phyloP scores from a whole-genome alignment of 2,797 vertebrate species.

The Meriones psammophilus region DNA sequence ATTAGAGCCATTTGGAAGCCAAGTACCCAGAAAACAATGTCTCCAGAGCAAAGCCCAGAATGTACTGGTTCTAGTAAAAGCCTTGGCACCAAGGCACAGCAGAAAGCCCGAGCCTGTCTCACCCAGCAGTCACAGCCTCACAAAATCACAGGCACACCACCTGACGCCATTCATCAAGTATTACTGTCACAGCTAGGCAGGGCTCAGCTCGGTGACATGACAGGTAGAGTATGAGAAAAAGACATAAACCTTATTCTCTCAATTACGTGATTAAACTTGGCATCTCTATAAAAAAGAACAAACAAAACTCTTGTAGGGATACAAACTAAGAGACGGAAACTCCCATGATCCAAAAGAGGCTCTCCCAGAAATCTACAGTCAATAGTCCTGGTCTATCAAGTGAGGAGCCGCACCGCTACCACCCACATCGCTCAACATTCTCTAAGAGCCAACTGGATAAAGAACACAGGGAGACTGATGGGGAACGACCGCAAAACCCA shows the following conservation, averaged over 20 bases:
- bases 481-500: neutral
- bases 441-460: neutral
- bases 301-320: neutral
- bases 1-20: neutral
- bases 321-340: neutral
- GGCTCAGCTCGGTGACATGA: neutral
- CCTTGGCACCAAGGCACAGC: neutral
- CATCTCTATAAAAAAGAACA: neutral
- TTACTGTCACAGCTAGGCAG: neutral
- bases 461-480: neutral
- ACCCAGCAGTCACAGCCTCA: neutral
- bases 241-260: neutral
- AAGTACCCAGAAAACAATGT: neutral
- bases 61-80: neutral
- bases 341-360: neutral
- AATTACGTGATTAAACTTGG: neutral
- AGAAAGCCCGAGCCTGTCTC: neutral
- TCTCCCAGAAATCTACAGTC: neutral
- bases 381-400: neutral
- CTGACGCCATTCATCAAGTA: neutral
- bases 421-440: neutral
- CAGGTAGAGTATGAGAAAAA: conserved; percentile 37
- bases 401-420: neutral
- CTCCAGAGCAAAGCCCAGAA: neutral
- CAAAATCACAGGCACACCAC: neutral